phyloP scores from a whole-genome alignment of 2,888 invertebrate species.

The Dasysyrphus tricinctus region DNA sequence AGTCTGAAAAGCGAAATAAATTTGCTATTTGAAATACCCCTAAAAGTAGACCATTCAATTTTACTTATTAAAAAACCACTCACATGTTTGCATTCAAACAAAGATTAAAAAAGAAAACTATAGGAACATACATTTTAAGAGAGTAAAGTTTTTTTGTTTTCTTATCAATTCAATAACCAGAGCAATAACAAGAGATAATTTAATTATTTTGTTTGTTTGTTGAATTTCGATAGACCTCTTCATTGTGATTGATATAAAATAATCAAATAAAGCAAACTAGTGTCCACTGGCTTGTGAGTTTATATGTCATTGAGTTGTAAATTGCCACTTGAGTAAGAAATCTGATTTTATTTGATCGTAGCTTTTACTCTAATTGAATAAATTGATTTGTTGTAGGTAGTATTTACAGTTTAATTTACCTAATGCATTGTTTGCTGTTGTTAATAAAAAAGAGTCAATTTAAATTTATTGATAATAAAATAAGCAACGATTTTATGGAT shows the following conservation, averaged over 20 bases:
- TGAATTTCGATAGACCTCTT: neutral
- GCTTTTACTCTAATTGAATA: conserved; percentile 31
- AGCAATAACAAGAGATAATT: neutral
- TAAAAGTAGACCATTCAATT: neutral
- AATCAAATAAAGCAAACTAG: neutral
- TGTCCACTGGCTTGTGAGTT: neutral
- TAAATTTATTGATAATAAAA: conserved; percentile 20
- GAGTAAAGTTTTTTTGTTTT: neutral
- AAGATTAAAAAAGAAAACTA: neutral
- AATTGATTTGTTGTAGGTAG: conserved; percentile 54
- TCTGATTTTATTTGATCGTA: conserved; percentile 41
- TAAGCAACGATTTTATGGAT: neutral
- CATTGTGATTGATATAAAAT: neutral
- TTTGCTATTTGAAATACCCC: neutral
- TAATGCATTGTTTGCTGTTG: conserved; percentile 35
- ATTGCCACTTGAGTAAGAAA: conserved; percentile 17
- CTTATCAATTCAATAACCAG: conserved; percentile 15
- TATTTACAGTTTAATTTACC: conserved; percentile 36
- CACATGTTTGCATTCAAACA: neutral
- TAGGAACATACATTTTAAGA: neutral
- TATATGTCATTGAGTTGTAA: conserved; percentile 21
- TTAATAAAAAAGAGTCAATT: conserved; percentile 5
- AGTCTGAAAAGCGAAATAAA: too few relatives aligned
- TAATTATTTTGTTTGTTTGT: neutral
- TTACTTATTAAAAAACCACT: neutral